Percentiles rank a stretch among this genome's conserved stretches.
These are phyloP conservation scores for Mobula hypostoma DNA, from an alignment of 2,113 vertebrate species.

Conservation along the genomic window DNA sequence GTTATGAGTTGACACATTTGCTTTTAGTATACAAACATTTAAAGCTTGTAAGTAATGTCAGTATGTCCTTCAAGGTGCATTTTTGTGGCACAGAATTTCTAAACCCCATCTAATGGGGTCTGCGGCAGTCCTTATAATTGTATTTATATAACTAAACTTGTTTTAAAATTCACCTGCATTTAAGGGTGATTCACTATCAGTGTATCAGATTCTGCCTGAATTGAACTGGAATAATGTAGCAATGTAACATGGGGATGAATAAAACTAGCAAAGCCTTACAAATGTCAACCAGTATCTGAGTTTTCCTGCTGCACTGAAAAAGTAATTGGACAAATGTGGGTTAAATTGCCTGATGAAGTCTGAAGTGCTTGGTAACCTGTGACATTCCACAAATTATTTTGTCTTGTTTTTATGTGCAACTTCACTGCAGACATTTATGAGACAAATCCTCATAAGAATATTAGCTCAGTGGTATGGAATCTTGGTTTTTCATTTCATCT, in stretches of 20 bases:
- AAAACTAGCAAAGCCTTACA: background rate
- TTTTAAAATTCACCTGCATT: background rate
- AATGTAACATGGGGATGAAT: background rate
- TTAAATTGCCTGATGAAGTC: background rate
- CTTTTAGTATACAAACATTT: background rate
- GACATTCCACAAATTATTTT: background rate
- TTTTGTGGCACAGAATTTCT: background rate
- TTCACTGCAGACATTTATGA: background rate
- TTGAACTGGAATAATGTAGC: background rate
- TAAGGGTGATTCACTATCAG: too few species aligned
- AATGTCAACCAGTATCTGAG: background rate
- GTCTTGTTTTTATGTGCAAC: background rate
- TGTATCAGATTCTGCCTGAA: too few species aligned
- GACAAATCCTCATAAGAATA: background rate
- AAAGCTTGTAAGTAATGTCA: background rate
- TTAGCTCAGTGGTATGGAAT: background rate
- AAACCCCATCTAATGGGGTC: background rate
- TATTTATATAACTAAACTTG: background rate
- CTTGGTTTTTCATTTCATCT: background rate
- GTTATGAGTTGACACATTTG: background rate
- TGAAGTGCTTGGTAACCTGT: background rate
- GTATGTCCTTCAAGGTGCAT: background rate
- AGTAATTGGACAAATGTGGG: background rate
- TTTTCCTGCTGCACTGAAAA: background rate
- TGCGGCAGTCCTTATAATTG: background rate